Evolutionary conservation across 2,888 invertebrate genomes (phyloP), one percentile per base, ranked within the genome.

Genomic region (Andrena chrysosceles): DNA sequence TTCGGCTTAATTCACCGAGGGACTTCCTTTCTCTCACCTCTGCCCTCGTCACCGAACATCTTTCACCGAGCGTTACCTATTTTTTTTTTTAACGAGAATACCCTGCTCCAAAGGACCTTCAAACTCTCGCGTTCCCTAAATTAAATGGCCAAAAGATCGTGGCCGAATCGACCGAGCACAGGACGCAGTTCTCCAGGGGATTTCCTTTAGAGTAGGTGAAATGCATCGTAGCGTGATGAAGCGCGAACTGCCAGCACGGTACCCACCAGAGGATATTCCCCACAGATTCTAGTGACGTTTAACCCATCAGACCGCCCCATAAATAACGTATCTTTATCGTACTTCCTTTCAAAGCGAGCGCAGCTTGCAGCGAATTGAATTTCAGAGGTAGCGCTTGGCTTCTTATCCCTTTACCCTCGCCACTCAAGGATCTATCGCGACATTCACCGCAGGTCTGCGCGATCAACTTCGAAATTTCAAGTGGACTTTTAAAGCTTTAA

Each of bases 271-370:
- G 64, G 64, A 56, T 77, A 42, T 60, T 23, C 31, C 42, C 31
- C 42, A n/a, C 13, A 20, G 26, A 35, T 56, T 77, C 56, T 23
- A 13, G 10, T 73, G 23, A 16, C 62, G 63, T 63, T 77, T 48
- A 42, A 56, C 74, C 48, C 13, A 63, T 77, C 56, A 35, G 42
- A 48, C 33, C 31, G 10, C 10, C 33, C 20, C 75, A 48, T 74
- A 77, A 64, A 77, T 75, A 77, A 75, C 56, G 20, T 16, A n/a
- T 56, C 7, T 42, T 59, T 33, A 26, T 59, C 59, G 6, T 48
- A 16, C 48, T 77, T 35, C 64, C 4, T 20, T 33, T 49, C 35
- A 10, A 75, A 23, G 69, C 42, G 56, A 49, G 60, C 52, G 23
- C 73, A 23, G 26, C 10, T 29, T 8, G 71, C 20, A 20, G 26